These are phyloP conservation scores for Porites evermanni DNA, from an alignment of 92 coral and sea anemone genomes.

Conservation along the genomic window DNA sequence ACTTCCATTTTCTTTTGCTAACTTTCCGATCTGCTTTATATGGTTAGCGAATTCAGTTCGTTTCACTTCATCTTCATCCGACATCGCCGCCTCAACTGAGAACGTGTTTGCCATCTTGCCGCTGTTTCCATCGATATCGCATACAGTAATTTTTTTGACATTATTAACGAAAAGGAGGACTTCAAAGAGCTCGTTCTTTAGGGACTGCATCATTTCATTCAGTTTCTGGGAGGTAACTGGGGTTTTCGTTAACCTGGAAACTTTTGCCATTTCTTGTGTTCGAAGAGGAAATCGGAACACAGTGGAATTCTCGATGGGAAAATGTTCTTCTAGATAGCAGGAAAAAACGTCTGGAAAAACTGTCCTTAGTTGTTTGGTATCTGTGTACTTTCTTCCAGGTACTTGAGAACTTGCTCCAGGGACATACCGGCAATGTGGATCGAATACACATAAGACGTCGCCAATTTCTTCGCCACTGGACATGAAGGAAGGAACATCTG, in stretches of 20 bases:
- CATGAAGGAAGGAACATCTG: conserved; percentile 79
- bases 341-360: conserved; percentile 60
- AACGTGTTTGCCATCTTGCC: conserved; percentile 49
- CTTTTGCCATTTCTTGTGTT: conserved; percentile 47
- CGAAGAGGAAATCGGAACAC: conserved; percentile 75
- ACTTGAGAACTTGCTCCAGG: conserved; percentile 59
- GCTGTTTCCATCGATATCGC: conserved; percentile 53
- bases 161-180: conserved; percentile 78
- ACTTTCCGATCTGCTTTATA: conserved; percentile 17
- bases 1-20: not conserved
- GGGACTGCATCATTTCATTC: conserved; percentile 48
- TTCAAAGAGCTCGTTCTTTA: conserved; percentile 67
- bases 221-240: conserved; percentile 29
- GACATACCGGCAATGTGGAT: conserved; percentile 75
- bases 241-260: conserved; percentile 15
- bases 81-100: conserved; percentile 54
- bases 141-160: conserved; percentile 73
- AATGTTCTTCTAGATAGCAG: conserved; percentile 64
- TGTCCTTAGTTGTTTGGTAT: not conserved
- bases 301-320: conserved; percentile 55
- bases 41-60: conserved; percentile 41
- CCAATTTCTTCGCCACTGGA: conserved; percentile 72
- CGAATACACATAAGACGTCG: conserved; percentile 75
- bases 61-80: conserved; percentile 51
- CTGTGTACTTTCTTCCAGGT: conserved; percentile 66